Conservation (phyloP, 2,113 vertebrate species). For the Atlantisia rogersi region DNA sequence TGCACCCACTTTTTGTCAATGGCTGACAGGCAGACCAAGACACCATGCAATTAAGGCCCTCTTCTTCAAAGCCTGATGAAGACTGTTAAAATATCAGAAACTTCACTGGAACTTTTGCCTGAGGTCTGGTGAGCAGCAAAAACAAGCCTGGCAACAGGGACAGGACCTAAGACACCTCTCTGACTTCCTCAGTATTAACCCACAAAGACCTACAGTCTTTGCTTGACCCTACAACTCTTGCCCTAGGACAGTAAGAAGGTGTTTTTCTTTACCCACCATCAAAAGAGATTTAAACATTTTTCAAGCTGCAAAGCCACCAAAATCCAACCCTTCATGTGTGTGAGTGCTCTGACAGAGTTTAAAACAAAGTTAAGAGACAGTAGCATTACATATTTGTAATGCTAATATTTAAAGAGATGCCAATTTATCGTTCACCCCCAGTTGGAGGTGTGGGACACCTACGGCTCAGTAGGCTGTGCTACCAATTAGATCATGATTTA, state of each 20-base stretch:
- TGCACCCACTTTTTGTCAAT: background rate
- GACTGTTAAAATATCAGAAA: fast-evolving
- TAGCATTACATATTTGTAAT: background rate
- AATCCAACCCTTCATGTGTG: background rate
- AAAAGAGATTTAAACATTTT: background rate
- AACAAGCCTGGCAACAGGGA: background rate
- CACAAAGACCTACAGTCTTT: background rate
- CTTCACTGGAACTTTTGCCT: background rate
- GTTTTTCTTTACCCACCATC: fast-evolving
- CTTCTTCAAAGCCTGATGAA: background rate
- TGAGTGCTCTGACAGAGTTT: background rate
- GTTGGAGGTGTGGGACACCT: fast-evolving
- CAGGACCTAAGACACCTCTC: background rate
- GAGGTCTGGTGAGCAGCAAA: fast-evolving
- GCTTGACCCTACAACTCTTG: background rate
- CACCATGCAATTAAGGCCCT: background rate
- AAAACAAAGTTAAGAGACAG: background rate
- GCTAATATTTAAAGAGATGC: background rate
- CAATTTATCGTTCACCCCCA: background rate
- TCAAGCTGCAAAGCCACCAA: background rate
- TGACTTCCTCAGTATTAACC: background rate
- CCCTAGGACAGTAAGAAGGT: background rate
- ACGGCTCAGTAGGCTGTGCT: fast-evolving
- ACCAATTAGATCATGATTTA: background rate
- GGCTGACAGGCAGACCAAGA: background rate